A percentile compares a stretch with the other conserved stretches of the same genome.
phyloP scores from a whole-genome alignment of 2,113 vertebrate species.

The Vombatus ursinus region DNA sequence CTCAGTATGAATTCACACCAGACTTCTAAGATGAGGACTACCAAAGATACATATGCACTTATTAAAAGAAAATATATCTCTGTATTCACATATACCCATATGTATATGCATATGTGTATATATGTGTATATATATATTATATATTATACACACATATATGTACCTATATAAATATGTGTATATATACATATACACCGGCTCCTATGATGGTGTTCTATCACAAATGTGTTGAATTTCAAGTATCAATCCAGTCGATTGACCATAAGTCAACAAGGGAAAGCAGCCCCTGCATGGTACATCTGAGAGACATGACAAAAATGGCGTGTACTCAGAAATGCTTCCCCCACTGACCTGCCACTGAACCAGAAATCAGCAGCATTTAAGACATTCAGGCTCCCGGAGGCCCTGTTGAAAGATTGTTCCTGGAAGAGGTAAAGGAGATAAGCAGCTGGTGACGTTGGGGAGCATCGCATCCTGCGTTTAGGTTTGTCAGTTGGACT shows the following conservation, averaged over 20 bases:
- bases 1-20: constrained; percentile 18
- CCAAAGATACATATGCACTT: constrained; percentile 29
- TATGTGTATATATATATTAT: no score
- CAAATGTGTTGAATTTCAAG: not conserved
- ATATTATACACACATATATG: no score
- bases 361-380: not conserved
- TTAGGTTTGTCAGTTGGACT: not conserved
- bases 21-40: constrained; percentile 19
- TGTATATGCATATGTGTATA: no score
- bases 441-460: not conserved
- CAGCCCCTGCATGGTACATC: not conserved
- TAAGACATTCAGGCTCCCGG: not conserved
- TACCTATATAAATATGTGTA: no score
- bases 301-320: not conserved
- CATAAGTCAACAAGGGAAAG: not conserved
- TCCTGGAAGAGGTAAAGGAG: not conserved
- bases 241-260: not conserved
- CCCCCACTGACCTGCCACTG: not conserved
- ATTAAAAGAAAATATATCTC: not conserved
- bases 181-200: not conserved
- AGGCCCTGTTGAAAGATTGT: not conserved
- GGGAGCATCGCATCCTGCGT: not conserved
- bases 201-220: not conserved
- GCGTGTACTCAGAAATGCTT: not conserved
- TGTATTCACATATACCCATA: not conserved